Percentiles rank a stretch among this genome's conserved stretches.
Evolutionary conservation across 2,113 vertebrate genomes (phyloP).

Genomic region (Daboia siamensis): DNA sequence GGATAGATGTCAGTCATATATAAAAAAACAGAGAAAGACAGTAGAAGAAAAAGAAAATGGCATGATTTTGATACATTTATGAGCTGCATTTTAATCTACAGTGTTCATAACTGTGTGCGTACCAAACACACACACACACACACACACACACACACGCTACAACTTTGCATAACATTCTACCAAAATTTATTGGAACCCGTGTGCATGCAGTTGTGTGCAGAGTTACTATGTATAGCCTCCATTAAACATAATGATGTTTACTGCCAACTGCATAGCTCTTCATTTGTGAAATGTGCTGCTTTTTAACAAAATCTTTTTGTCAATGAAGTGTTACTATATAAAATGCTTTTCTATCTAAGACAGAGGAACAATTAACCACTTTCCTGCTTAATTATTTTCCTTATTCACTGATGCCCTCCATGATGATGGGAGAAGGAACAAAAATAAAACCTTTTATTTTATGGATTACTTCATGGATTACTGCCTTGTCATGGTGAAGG

Average conservation of each 20-base stretch:
- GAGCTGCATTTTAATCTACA: background rate
- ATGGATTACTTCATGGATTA: no score
- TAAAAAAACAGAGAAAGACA: background rate
- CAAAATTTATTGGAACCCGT: background rate
- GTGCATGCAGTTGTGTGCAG: background rate
- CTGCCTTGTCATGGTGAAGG: no score
- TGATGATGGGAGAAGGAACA: background rate
- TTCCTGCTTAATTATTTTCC: background rate
- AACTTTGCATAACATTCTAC: background rate
- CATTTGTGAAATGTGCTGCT: background rate
- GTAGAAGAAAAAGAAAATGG: background rate
- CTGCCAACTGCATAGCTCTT: background rate
- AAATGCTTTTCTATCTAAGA: background rate
- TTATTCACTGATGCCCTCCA: background rate
- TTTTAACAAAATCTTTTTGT: background rate
- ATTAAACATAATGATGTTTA: background rate
- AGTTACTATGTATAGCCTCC: background rate
- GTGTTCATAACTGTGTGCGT: background rate
- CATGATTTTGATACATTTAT: background rate
- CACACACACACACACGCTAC: background rate
- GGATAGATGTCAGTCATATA: background rate
- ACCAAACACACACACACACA: background rate
- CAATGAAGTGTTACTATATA: background rate
- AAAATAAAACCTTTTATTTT: background rate
- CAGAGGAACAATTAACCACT: background rate